Conservation (phyloP, 2,797 vertebrate genomes). For the Paguma larvata region DNA sequence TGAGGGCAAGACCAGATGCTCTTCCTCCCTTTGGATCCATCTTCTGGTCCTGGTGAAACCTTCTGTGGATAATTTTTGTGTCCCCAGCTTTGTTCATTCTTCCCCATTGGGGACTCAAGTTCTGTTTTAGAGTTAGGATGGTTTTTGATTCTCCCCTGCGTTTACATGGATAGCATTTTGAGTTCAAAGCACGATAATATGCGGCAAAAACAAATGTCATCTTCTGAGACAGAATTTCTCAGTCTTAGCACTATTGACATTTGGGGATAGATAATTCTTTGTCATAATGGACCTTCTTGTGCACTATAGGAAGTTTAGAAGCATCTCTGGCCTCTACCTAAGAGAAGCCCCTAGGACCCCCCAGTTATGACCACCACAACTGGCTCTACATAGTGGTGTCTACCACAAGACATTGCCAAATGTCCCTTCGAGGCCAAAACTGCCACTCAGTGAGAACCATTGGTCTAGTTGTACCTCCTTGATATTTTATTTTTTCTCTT, state of each 20-base stretch:
- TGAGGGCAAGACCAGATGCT: background rate
- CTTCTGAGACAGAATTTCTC: background rate
- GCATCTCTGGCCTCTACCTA: background rate
- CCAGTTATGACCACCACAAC: background rate
- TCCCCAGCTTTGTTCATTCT: background rate
- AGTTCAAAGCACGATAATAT: background rate
- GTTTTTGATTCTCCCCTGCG: background rate
- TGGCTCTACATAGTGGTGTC: background rate
- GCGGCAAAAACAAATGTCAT: background rate
- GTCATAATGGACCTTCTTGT: background rate
- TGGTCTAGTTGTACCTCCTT: background rate
- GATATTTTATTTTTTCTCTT: constrained; percentile 36
- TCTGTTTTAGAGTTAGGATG: constrained; percentile 19
- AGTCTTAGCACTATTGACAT: background rate
- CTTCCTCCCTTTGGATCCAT: background rate
- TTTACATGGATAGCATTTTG: background rate
- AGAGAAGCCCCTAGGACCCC: background rate
- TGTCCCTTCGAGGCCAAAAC: background rate
- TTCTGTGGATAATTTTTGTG: background rate
- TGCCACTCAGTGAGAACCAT: background rate
- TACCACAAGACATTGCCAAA: background rate
- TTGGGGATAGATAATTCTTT: background rate
- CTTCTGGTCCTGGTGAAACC: background rate
- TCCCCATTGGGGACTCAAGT: background rate
- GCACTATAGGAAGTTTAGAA: background rate